Percentiles rank a stretch among this genome's conserved stretches.
These are phyloP conservation scores for Tigriopus japonicus DNA, from an alignment of 1,140 invertebrate genomes.

Conservation along the genomic window DNA sequence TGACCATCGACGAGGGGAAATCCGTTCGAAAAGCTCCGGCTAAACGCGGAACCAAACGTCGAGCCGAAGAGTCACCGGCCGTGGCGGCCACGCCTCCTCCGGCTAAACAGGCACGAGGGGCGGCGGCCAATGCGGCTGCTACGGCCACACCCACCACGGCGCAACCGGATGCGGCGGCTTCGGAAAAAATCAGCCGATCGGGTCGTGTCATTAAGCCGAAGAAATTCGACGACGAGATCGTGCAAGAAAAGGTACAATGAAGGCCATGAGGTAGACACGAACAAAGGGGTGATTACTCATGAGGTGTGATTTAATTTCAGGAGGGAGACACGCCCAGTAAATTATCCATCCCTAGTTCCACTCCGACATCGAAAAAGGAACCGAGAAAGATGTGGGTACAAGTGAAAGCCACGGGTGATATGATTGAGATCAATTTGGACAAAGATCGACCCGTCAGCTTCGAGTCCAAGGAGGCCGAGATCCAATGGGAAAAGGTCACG, in stretches of 20 bases:
- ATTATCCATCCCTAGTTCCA: neutral
- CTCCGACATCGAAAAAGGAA: neutral
- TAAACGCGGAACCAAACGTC: conserved; percentile 16
- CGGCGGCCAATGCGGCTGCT: neutral
- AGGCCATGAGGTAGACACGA: no score
- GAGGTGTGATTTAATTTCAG: no score
- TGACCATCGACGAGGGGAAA: neutral
- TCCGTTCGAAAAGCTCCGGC: neutral
- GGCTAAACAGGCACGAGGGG: neutral
- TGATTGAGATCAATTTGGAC: conserved; percentile 10
- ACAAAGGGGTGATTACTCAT: no score
- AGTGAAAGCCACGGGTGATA: conserved; percentile 12
- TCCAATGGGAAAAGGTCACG: conserved; percentile 38
- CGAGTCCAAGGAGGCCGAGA: conserved; percentile 28
- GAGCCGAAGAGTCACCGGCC: conserved; percentile 15
- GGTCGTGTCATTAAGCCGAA: conserved; percentile 18
- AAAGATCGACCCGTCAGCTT: neutral
- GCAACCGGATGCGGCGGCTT: neutral
- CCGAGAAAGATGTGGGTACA: conserved; percentile 12
- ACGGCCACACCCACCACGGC: neutral
- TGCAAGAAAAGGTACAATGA: no score
- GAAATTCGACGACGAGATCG: conserved; percentile 8
- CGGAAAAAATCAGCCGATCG: conserved; percentile 17
- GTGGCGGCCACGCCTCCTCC: neutral
- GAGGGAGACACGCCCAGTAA: no score